phyloP scores from a whole-genome alignment of 2,797 vertebrate genomes.

The Pristis pectinata region DNA sequence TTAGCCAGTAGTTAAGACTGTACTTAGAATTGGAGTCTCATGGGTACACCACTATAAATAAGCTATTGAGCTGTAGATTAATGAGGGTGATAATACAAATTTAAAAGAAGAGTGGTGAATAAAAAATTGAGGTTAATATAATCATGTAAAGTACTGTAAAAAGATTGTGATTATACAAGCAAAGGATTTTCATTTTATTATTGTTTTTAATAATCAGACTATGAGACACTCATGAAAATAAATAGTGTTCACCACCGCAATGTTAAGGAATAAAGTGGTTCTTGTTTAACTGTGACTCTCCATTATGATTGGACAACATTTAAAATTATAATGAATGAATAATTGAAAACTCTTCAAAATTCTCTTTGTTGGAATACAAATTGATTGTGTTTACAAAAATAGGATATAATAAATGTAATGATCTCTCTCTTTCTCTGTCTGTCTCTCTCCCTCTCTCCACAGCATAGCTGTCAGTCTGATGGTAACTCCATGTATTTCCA shows the following conservation, averaged over 20 bases:
- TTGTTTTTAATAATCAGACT: neutral
- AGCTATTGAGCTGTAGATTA: neutral
- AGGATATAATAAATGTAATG: neutral
- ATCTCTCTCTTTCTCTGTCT: neutral
- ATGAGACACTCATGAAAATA: neutral
- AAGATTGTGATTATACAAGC: neutral
- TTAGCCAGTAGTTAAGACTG: neutral
- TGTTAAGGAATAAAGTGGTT: neutral
- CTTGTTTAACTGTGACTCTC: slow-evolving; percentile 2
- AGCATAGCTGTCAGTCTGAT: slow-evolving; percentile 97
- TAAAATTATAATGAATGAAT: slow-evolving; percentile 36
- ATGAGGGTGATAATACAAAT: neutral
- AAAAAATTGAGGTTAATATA: neutral
- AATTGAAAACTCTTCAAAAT: slow-evolving; percentile 40
- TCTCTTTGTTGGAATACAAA: slow-evolving; percentile 41
- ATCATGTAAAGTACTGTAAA: neutral
- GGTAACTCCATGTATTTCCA: slow-evolving; percentile 94
- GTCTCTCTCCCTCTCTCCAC: slow-evolving; percentile 42
- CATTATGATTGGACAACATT: neutral
- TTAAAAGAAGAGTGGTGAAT: neutral
- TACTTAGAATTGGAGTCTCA: neutral
- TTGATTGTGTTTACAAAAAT: slow-evolving; percentile 42
- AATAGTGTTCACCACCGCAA: neutral
- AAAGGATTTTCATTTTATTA: neutral
- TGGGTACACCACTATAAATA: too few species aligned